Evolutionary conservation across 2,888 invertebrate genomes (phyloP), one percentile per base, ranked within the genome.

Genomic region (Cosmia pyralina): DNA sequence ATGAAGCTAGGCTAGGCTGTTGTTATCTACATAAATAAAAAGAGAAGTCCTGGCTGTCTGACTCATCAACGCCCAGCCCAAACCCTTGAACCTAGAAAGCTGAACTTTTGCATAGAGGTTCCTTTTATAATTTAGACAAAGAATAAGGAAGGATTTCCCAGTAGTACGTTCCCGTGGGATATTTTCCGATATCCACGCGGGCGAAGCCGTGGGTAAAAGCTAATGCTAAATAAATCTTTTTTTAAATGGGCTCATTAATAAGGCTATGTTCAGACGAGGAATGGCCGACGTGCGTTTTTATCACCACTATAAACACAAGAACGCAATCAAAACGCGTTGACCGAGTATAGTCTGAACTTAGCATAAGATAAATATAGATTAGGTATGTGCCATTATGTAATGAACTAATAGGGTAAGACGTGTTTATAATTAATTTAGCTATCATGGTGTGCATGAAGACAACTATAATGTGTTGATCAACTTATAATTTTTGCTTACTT

Each of bases 271-370:
- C 59, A 46, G 22, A 38, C 52, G 59, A 22, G 7, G 34, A 59
- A 59, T 52, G 48, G 48, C 22, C 17, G 17, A 38, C 22, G 17
- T 13, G 8, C 4, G 48, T 55, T 77, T 69, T 77, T 77, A 70
- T 70, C 60, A 44, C 75, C 41, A 22, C 77, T 60, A 70, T 60
- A 69, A 77, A 75, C 34, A 55, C 70, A 68, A 50, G 53, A 57
- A 70, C 60, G 78, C 71, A 70, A 75, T 77, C 44, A 77, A 55
- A 75, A 44, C 13, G 59, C 44, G 38, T 46, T 50, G 34, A 70
- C 71, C 55, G 22, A 41, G 22, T 46, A 46, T 73, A 13, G 55
- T 57, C 44, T 57, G 28, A 60, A 62, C 70, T 60, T 69, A 75
- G 59, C 48, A 15, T 34, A 22, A 22, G 10, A 70, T 69, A 10